Conservation (phyloP, 2,888 invertebrate species). For the Cantharis nigra region DNA sequence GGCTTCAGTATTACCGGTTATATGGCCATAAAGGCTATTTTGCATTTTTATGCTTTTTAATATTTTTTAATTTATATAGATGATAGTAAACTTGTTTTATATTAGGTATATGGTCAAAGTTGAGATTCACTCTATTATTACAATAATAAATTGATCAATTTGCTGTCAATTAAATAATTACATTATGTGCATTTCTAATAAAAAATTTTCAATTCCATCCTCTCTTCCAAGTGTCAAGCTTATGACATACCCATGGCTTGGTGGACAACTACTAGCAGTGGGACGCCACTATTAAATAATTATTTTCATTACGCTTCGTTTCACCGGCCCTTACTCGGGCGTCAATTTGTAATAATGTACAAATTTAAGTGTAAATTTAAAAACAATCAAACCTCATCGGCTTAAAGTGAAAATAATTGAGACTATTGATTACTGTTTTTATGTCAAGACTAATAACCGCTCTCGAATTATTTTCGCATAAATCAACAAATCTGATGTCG, state of each 20-base stretch:
- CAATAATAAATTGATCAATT: neutral
- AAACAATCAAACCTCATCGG: neutral
- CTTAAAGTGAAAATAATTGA: too few species aligned
- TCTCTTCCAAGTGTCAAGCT: too few species aligned
- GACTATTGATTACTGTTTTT: neutral
- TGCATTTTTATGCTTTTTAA: neutral
- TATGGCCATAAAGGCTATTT: constrained; percentile 35
- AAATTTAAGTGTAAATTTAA: neutral
- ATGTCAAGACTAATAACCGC: neutral
- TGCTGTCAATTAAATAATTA: neutral
- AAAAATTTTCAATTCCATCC: too few species aligned
- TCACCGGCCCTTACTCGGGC: too few species aligned
- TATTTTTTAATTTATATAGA: neutral
- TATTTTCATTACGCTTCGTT: too few species aligned
- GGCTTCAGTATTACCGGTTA: constrained; percentile 41
- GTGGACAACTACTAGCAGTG: too few species aligned
- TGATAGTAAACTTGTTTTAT: neutral
- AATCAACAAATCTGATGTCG: neutral
- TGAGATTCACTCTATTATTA: neutral
- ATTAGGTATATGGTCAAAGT: neutral
- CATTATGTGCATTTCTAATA: neutral
- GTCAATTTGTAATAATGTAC: too few species aligned
- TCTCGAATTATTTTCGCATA: neutral
- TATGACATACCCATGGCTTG: too few species aligned
- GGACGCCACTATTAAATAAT: too few species aligned